Base-by-base conservation (phyloP, 2,797 vertebrate genomes). In the Tenualosa ilisha region DNA sequence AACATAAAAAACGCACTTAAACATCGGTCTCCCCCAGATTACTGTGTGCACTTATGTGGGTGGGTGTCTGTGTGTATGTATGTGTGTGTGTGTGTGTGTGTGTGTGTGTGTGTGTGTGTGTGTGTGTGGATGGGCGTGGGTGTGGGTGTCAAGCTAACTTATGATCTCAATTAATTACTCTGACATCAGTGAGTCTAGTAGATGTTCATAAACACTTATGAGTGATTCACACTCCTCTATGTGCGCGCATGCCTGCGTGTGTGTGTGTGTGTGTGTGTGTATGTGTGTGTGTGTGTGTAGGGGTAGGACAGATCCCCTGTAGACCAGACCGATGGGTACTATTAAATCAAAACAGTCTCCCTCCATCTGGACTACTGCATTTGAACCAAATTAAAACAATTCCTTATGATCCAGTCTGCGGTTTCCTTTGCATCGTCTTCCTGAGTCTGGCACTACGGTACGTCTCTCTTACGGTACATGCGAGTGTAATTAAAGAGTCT, bases 311-410 rank as follows among this genome's bases (percentile, higher is more conserved):
- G 37, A 15, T 79, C 13, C 20, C 40, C 15, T 20, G 40, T 43
- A 40, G 20, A n/a, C 40, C 46, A 79, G 72, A 79, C 72, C 20
- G 72, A 79, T 79, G 72, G 40, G 6, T 79, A 7, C 22, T 20
- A 79, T 79, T 79, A 79, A 79, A 79, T 79, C 13, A 46, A 79
- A 46, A n/a, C 72, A 43, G 72, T 43, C 68, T 75, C 17, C 72
- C 6, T 79, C 40, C 72, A 79, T 79, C 72, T 79, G 72, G 37
- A 46, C 37, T 40, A 31, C 24, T 31, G 31, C 56, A 20, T 59
- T 22, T 6, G 56, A 59, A n/a, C 3, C 22, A 20, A 59, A 59
- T 59, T 59, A 59, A 59, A 59, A 59, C 56, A 59, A 59, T 59
- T 59, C 56, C 56, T 59, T 59, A 22, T 59, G 56, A 59, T 59